phyloP scores from a whole-genome alignment of 2,888 invertebrate species.

The Cancer borealis region DNA sequence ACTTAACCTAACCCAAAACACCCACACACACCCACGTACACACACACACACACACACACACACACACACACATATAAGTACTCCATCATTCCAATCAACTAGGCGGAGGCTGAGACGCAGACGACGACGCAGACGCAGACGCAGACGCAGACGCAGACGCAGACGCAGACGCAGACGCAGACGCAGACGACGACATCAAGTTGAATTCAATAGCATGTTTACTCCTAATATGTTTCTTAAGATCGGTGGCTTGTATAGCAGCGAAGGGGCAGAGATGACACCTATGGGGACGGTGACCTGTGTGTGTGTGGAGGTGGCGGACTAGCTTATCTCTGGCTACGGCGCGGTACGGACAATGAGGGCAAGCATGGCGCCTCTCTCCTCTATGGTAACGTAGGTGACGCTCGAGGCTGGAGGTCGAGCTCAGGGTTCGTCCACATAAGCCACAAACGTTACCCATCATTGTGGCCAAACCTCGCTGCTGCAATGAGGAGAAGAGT shows the following conservation, averaged over 20 bases:
- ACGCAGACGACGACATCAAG: too few species aligned
- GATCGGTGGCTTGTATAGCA: conserved; percentile 79
- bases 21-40: background rate
- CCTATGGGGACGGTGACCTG: conserved; percentile 85
- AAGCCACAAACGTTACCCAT: conserved; percentile 82
- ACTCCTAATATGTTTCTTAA: conserved; percentile 65
- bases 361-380: conserved; percentile 64
- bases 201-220: conserved; percentile 46
- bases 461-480: conserved; percentile 50
- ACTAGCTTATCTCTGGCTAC: conserved; percentile 93
- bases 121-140: too few species aligned
- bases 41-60: background rate
- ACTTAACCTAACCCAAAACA: background rate
- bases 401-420: conserved; percentile 84
- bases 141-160: too few species aligned
- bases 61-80: background rate
- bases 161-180: too few species aligned
- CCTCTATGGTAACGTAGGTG: conserved; percentile 72
- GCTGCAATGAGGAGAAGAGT: conserved; percentile 44
- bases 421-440: conserved; percentile 86
- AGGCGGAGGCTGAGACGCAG: too few species aligned
- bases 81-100: background rate
- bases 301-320: conserved; percentile 88
- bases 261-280: conserved; percentile 96
- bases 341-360: conserved; percentile 68